phyloP scores from a whole-genome alignment of 2,888 invertebrate genomes.

The Trachelus iudaicus region DNA sequence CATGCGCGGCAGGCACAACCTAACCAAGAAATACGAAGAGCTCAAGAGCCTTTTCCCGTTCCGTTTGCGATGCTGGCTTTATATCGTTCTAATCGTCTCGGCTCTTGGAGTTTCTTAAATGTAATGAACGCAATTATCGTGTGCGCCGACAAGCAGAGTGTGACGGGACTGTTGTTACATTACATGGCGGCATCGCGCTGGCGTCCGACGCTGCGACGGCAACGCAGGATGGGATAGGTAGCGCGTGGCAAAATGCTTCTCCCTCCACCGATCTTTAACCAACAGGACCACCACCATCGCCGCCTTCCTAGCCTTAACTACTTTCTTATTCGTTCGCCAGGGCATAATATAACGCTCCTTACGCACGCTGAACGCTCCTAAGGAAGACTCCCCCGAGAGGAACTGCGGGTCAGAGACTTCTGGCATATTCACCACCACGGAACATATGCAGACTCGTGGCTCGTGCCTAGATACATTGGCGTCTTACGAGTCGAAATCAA shows the following conservation, averaged over 20 bases:
- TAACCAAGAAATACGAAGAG: neutral
- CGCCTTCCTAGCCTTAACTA: slow-evolving; percentile 31
- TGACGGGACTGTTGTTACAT: slow-evolving; percentile 60
- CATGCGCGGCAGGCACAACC: neutral
- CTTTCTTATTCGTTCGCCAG: slow-evolving; percentile 47
- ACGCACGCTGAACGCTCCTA: slow-evolving; percentile 55
- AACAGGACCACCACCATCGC: slow-evolving; percentile 26
- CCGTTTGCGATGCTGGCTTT: neutral
- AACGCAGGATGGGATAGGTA: slow-evolving; percentile 48
- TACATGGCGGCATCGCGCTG: slow-evolving; percentile 34
- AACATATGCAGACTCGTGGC: slow-evolving; percentile 53
- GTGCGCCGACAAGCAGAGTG: slow-evolving; percentile 62
- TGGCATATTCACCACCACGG: slow-evolving; percentile 49
- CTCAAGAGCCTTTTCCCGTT: neutral
- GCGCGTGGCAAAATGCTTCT: slow-evolving; percentile 53
- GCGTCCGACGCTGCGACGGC: slow-evolving; percentile 15
- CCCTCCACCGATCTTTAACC: neutral
- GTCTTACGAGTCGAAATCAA: slow-evolving; percentile 31
- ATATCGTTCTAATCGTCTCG: slow-evolving; percentile 6
- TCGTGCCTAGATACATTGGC: slow-evolving; percentile 62
- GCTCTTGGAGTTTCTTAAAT: slow-evolving; percentile 49
- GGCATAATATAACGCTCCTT: slow-evolving; percentile 48
- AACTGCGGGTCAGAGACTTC: slow-evolving; percentile 63
- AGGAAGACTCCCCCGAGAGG: slow-evolving; percentile 55
- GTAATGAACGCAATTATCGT: slow-evolving; percentile 64